phyloP scores from a whole-genome alignment of 2,888 invertebrate genomes.

The Lamellibrachia columna region DNA sequence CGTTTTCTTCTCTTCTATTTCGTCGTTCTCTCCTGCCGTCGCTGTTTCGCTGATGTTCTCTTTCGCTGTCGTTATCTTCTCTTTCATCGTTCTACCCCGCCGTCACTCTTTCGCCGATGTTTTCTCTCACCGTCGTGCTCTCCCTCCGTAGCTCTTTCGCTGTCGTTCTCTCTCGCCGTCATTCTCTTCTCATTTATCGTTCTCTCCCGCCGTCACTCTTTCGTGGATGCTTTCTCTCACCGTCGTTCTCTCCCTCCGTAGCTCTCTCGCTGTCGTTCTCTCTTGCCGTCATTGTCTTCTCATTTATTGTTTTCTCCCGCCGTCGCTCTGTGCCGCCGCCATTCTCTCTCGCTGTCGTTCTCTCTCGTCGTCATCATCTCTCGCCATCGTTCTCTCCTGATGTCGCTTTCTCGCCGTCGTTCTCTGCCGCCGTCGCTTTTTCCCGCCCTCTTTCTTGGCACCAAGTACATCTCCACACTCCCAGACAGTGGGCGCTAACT shows the following conservation, averaged over 20 bases:
- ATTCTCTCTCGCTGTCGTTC: neutral
- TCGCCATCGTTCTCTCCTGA: neutral
- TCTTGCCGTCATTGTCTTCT: neutral
- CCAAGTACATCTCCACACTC: neutral
- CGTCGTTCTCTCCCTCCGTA: neutral
- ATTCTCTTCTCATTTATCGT: neutral
- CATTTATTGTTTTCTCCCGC: neutral
- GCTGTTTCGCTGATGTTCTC: neutral
- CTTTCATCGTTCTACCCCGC: no score
- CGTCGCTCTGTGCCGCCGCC: neutral
- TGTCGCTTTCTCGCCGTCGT: constrained; percentile 7
- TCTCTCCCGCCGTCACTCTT: neutral
- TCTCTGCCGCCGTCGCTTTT: neutral
- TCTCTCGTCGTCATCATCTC: neutral
- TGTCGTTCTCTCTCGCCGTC: neutral
- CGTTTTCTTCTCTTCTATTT: no score
- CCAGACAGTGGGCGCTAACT: neutral
- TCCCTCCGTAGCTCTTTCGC: constrained; percentile 5
- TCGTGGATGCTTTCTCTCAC: neutral
- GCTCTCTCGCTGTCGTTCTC: neutral
- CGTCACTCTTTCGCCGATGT: no score
- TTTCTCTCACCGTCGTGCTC: neutral
- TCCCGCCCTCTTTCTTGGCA: neutral
- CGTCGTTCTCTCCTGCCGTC: neutral
- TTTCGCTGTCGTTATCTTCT: no score